Evolutionary conservation across 1,140 invertebrate genomes (phyloP), one percentile per base, ranked within the genome.

Genomic region (Vanessa atalanta): DNA sequence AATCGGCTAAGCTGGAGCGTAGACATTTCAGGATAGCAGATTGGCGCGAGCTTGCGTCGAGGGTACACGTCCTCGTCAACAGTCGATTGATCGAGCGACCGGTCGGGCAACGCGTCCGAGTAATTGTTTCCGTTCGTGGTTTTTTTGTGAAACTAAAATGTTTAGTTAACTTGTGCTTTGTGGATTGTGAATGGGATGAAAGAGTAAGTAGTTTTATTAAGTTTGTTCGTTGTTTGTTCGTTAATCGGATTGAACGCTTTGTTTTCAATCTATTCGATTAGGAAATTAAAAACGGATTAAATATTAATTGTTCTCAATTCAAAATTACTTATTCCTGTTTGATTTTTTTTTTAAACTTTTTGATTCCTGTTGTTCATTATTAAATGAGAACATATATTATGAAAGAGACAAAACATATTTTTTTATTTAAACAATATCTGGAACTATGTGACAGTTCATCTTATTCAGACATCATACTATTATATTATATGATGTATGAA

Each of bases 1-100:
- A 60, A 26, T 11, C 37, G 50, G 72, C 61, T 69, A 47, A 74
- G 61, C 66, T 47, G 55, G 23, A 64, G 47, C 26, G 15, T 47
- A 67, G 47, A 50, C 47, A 47, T 70, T 70, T 64, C 75, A 70
- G 75, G 70, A 51, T 14, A 76, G 48, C 76, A 83, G 81, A 83
- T 72, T 77, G 78, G 78, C 79, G 80, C 73, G 70, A 75, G 74
- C 76, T 60, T 37, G 74, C 80, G 82, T 72, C 76, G 71, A 9
- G 79, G 15, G 9, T 66, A 70, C 80, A 74, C 78, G 82, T 74
- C 78, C 71, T 64, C 23, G 57, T 53, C 8, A 37, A 64, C 7
- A n/a, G 16, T 66, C 63, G 74, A 73, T 47, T 31, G 26, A 66
- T 79, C 65, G 53, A 16, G 15, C 73, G 75, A 77, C 72, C 57